Conservation (phyloP, 1,140 invertebrate species). For the Campoletis sonorensis region DNA sequence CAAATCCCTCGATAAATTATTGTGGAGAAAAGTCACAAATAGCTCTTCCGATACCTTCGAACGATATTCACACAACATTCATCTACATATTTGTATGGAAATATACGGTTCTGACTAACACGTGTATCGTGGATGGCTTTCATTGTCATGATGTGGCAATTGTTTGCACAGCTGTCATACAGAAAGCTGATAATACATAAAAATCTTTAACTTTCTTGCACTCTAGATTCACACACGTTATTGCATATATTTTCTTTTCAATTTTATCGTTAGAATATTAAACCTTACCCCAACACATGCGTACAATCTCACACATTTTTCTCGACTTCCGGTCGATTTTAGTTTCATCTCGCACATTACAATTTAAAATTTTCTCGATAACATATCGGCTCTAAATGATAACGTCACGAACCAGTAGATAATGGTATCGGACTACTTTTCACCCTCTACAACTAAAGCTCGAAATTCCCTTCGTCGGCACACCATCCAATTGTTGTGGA, state of each 20-base stretch:
- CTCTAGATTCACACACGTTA: not conserved
- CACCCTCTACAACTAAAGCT: not conserved
- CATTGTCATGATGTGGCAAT: constrained; percentile 58
- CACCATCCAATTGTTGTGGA: too few relatives aligned
- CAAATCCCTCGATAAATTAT: not conserved
- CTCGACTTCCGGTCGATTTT: constrained; percentile 1
- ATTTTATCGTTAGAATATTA: not conserved
- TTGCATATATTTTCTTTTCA: not conserved
- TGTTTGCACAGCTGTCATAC: constrained; percentile 62
- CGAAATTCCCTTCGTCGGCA: not conserved
- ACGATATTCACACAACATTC: not conserved
- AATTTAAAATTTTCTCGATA: not conserved
- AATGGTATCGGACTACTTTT: not conserved
- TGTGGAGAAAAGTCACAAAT: not conserved
- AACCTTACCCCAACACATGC: not conserved
- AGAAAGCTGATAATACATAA: not conserved
- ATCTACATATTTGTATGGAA: not conserved
- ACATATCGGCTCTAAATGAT: not conserved
- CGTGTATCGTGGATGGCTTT: not conserved
- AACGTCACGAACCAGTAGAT: not conserved
- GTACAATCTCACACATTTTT: not conserved
- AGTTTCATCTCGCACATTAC: not conserved
- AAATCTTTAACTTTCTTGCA: constrained; percentile 1
- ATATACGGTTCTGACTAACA: not conserved
- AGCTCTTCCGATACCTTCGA: not conserved